These are phyloP conservation scores for Salmo trutta DNA, from an alignment of 2,797 vertebrate genomes.

Conservation along the genomic window DNA sequence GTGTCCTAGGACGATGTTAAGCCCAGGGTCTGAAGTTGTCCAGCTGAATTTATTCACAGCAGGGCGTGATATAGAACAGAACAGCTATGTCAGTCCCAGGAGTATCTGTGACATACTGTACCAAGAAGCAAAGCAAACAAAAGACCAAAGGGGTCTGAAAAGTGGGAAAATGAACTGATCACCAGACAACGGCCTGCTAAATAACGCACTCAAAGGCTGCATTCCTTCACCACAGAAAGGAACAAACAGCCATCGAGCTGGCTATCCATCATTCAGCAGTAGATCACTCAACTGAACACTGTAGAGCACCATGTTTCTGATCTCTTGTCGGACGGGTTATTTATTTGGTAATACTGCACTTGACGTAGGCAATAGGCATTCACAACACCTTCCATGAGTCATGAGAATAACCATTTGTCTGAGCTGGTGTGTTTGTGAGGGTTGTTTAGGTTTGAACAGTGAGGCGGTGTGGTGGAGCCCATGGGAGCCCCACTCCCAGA, in stretches of 20 bases:
- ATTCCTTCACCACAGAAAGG: slow-evolving; percentile 8
- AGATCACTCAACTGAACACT: too few relatives aligned
- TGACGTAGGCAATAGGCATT: too few relatives aligned
- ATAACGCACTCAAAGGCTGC: neutral
- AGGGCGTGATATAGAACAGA: neutral
- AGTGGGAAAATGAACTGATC: slow-evolving; percentile 13
- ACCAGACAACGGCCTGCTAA: slow-evolving; percentile 18
- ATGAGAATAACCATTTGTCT: neutral
- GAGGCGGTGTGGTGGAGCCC: neutral
- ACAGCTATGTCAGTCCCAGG: neutral
- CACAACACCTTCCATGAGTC: too few relatives aligned
- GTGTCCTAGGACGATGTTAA: slow-evolving; percentile 20
- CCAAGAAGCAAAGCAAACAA: slow-evolving; percentile 6
- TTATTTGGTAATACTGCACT: too few relatives aligned
- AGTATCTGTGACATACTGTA: slow-evolving; percentile 6
- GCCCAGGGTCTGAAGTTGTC: slow-evolving; percentile 1
- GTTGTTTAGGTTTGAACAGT: neutral
- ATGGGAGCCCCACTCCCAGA: neutral
- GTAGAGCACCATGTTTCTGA: neutral
- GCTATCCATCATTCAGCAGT: neutral
- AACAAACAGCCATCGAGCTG: slow-evolving; percentile 6
- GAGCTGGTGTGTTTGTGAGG: slow-evolving; percentile 1
- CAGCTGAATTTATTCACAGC: neutral
- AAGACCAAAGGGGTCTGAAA: neutral
- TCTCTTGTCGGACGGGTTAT: neutral